phyloP scores from a whole-genome alignment of 2,113 vertebrate genomes.

The Plotosus lineatus region DNA sequence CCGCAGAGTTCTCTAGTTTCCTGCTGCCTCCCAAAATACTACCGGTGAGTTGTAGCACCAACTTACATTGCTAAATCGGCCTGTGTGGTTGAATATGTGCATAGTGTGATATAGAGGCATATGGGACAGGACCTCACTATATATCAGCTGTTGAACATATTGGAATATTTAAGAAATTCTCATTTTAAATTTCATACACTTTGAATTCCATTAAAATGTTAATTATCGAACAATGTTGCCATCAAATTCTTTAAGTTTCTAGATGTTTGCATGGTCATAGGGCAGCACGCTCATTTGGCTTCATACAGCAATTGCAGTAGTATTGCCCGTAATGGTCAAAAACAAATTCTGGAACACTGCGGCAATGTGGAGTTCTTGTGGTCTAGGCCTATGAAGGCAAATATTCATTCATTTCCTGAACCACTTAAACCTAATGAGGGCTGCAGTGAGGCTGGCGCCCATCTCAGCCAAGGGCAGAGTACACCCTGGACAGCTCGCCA shows the following conservation, averaged over 20 bases:
- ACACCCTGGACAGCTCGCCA: no score
- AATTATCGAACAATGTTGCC: no score
- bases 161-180: neutral
- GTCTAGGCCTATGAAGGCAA: no score
- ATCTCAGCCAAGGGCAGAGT: no score
- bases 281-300: neutral
- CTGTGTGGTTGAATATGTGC: neutral
- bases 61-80: neutral
- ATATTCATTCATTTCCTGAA: no score
- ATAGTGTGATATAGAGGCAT: neutral
- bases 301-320: neutral
- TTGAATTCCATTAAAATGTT: neutral
- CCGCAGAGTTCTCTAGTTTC: neutral
- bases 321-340: neutral
- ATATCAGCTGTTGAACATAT: neutral
- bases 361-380: no score
- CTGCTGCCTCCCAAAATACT: neutral
- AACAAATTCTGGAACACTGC: neutral
- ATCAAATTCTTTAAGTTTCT: neutral
- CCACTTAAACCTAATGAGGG: no score
- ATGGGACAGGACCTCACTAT: neutral
- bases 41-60: neutral
- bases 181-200: neutral
- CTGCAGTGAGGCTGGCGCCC: no score
- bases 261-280: neutral